These are phyloP conservation scores for Pseudococcus jackbeardsleyi DNA, from an alignment of 2,888 invertebrate species.

Conservation along the genomic window DNA sequence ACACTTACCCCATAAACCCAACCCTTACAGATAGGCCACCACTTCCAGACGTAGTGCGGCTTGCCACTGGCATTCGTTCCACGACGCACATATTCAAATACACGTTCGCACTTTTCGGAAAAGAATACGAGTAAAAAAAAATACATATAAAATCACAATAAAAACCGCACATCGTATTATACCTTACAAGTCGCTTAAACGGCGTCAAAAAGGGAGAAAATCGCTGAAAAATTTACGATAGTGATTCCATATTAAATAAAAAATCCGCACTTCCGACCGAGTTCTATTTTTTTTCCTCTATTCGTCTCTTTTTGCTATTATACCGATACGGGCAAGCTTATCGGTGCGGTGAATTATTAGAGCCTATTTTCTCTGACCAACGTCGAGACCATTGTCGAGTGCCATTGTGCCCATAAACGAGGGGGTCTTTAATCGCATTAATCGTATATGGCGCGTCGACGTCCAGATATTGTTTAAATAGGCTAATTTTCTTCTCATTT, in stretches of 20 bases:
- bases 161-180: not conserved
- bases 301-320: not conserved
- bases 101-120: not conserved
- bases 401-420: slow-evolving; percentile 17
- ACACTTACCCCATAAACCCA: not conserved
- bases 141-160: slow-evolving; percentile 12
- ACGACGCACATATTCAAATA: not conserved
- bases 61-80: not conserved
- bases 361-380: not conserved
- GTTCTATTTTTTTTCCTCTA: not conserved
- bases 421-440: slow-evolving; percentile 1
- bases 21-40: not conserved
- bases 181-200: slow-evolving; percentile 15
- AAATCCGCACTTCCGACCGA: not conserved
- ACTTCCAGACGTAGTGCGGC: not conserved
- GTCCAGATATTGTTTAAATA: slow-evolving; percentile 46
- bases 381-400: slow-evolving; percentile 4
- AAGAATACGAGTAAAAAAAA: not conserved
- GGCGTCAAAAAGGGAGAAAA: not conserved
- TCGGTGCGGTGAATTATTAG: not conserved
- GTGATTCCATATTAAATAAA: not conserved
- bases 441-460: slow-evolving; percentile 33
- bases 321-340: not conserved
- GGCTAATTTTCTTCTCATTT: slow-evolving; percentile 47
- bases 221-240: not conserved